Percentiles rank a stretch among this genome's conserved stretches.
phyloP scores from a whole-genome alignment of 1,140 invertebrate species.

The Dreissena rostriformis region DNA sequence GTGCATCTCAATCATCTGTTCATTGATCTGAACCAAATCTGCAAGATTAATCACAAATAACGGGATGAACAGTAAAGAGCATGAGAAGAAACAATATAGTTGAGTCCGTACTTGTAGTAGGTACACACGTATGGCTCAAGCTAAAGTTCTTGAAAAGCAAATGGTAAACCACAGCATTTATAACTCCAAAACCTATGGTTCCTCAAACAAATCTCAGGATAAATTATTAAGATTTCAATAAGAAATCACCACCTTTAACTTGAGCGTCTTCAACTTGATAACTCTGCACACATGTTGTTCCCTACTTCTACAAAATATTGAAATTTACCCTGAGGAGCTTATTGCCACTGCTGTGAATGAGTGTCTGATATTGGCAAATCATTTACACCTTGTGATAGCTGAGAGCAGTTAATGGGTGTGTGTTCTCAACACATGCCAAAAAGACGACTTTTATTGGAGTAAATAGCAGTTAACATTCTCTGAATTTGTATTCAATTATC shows the following conservation, averaged over 20 bases:
- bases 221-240: neutral
- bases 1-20: slow-evolving; percentile 35
- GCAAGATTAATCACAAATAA: slow-evolving; percentile 48
- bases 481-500: too few relatives aligned
- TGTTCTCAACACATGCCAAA: too few relatives aligned
- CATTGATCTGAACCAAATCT: slow-evolving; percentile 58
- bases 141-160: neutral
- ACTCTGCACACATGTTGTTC: too few relatives aligned
- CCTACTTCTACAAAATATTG: too few relatives aligned
- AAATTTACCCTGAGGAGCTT: too few relatives aligned
- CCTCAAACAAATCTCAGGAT: slow-evolving; percentile 18
- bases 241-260: neutral
- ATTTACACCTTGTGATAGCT: too few relatives aligned
- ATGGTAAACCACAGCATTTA: slow-evolving; percentile 12
- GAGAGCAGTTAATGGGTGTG: too few relatives aligned
- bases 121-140: slow-evolving; percentile 5
- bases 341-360: too few relatives aligned
- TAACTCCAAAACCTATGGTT: slow-evolving; percentile 1
- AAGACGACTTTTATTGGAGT: too few relatives aligned
- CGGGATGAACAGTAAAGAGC: slow-evolving; percentile 50
- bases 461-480: too few relatives aligned
- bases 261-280: too few relatives aligned
- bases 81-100: slow-evolving; percentile 50
- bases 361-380: too few relatives aligned
- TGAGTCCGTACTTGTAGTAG: slow-evolving; percentile 46